These are phyloP conservation scores for Corythornis vintsioides DNA, from an alignment of 2,113 vertebrate genomes.

Conservation along the genomic window DNA sequence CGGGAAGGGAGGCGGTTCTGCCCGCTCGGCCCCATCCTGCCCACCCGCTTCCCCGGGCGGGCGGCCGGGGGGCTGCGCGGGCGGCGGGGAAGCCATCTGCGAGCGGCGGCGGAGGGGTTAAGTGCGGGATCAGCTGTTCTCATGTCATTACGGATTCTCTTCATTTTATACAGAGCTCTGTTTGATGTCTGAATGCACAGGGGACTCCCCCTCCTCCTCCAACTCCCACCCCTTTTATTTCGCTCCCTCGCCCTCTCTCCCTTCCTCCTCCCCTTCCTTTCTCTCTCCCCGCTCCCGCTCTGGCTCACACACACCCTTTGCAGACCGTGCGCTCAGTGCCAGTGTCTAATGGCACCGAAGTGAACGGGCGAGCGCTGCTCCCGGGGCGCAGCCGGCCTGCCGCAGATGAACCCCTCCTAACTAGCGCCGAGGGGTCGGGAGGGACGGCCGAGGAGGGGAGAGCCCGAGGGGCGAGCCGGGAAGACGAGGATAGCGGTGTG, in stretches of 20 bases:
- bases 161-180: slow-evolving; percentile 81
- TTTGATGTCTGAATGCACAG: slow-evolving; percentile 88
- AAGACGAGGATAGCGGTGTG: slow-evolving; percentile 63
- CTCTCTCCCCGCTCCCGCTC: slow-evolving; percentile 67
- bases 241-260: slow-evolving; percentile 64
- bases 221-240: slow-evolving; percentile 70
- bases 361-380: slow-evolving; percentile 72
- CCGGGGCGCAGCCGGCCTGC: slow-evolving; percentile 53
- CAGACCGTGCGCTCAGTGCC: slow-evolving; percentile 78
- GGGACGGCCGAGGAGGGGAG: slow-evolving; percentile 68
- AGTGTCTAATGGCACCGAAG: slow-evolving; percentile 86
- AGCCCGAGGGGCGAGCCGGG: slow-evolving; percentile 52
- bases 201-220: slow-evolving; percentile 82
- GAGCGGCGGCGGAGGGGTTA: slow-evolving; percentile 77
- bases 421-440: slow-evolving; percentile 75
- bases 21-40: neutral
- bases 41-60: slow-evolving; percentile 1
- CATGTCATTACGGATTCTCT: slow-evolving; percentile 81
- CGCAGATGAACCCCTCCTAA: slow-evolving; percentile 67
- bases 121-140: slow-evolving; percentile 83
- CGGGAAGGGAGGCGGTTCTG: neutral
- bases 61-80: neutral
- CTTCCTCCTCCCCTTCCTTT: slow-evolving; percentile 73
- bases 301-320: slow-evolving; percentile 74
- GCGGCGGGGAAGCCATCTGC: slow-evolving; percentile 14